Percentiles rank a stretch among this genome's conserved stretches.
Conservation (phyloP, 2,888 invertebrate genomes). For the Spilosoma lubricipeda region DNA sequence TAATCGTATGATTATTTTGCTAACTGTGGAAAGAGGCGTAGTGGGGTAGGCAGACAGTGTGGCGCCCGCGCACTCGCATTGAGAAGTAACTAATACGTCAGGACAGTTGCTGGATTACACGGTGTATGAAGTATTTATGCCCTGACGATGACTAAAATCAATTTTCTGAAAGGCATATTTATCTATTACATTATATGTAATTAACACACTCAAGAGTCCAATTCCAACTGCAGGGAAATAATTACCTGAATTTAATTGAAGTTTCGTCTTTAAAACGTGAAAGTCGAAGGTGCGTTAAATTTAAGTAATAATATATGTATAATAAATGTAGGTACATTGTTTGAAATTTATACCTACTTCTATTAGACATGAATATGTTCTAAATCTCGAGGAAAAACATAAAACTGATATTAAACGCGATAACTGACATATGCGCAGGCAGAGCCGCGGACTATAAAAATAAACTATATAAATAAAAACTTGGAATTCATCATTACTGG, state of each 20-base stretch:
- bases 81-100: background rate
- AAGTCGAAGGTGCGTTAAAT: background rate
- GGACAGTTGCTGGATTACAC: background rate
- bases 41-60: background rate
- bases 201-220: no score
- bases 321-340: background rate
- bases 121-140: background rate
- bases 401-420: no score
- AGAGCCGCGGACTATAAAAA: no score
- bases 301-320: background rate
- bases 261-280: background rate
- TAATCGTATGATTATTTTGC: background rate
- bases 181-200: background rate
- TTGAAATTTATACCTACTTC: background rate
- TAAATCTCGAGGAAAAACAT: no score
- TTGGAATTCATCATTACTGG: no score
- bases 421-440: no score
- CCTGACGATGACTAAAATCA: no score
- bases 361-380: no score
- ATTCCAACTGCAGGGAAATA: background rate
- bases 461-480: no score
- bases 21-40: background rate
- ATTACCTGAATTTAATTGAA: background rate
- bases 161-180: no score
- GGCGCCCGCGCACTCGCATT: background rate